Conservation (phyloP, 2,888 invertebrate species). For the Bedellia somnulentella region DNA sequence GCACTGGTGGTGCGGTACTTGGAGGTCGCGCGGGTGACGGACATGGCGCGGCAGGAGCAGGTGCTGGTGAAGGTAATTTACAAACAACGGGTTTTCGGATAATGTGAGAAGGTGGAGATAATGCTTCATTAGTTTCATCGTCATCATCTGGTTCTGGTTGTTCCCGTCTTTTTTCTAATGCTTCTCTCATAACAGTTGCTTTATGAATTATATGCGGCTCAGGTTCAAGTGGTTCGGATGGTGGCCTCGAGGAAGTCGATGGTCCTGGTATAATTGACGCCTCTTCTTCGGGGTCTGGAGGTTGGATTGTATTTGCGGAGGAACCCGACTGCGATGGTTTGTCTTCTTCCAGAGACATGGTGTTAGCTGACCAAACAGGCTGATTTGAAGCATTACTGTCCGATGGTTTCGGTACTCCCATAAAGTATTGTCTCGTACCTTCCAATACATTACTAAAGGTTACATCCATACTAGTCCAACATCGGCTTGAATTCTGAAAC, state of each 20-base stretch:
- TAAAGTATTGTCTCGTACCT: constrained; percentile 82
- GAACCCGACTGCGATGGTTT: constrained; percentile 44
- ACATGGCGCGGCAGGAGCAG: constrained; percentile 27
- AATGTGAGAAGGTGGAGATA: constrained; percentile 52
- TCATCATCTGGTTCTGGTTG: constrained; percentile 46
- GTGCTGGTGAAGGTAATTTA: constrained; percentile 37
- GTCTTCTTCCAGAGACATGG: constrained; percentile 34
- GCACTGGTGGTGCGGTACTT: constrained; percentile 5
- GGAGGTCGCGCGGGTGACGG: constrained; percentile 16
- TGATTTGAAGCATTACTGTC: constrained; percentile 37
- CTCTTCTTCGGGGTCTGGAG: constrained; percentile 53
- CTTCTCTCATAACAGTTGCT: constrained; percentile 56
- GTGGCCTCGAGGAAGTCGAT: constrained; percentile 40
- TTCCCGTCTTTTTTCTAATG: constrained; percentile 47
- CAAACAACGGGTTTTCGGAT: constrained; percentile 38
- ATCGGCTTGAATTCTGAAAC: constrained; percentile 31
- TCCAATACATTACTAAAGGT: constrained; percentile 77
- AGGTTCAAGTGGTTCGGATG: constrained; percentile 50
- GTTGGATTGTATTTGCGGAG: constrained; percentile 42
- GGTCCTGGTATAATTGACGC: constrained; percentile 23
- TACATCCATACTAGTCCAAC: constrained; percentile 70
- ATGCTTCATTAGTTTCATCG: constrained; percentile 32
- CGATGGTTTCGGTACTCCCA: constrained; percentile 70
- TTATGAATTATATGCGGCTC: constrained; percentile 58
- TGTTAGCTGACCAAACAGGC: constrained; percentile 31